Evolutionary conservation across 2,888 invertebrate species (phyloP), one percentile per base, ranked within the genome.

Genomic region (Bhutanitis thaidina): DNA sequence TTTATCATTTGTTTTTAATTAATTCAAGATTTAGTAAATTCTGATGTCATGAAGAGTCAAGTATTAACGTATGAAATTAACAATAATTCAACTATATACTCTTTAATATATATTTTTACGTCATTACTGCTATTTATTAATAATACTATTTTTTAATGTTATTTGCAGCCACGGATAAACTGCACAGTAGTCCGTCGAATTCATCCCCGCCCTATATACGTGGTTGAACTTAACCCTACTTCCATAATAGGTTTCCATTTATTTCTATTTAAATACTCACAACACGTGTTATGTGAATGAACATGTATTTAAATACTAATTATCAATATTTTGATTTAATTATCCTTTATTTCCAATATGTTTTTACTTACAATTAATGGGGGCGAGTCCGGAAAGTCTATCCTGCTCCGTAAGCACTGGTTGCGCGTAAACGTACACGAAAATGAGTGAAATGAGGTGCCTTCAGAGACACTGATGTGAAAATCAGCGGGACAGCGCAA

Each of bases 401-500:
- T 65, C 65, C 65, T 75, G 67, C 69, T 71, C 60, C 62, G 68
- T 20, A 69, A 69, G 79, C 79, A 81, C 81, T 71, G 76, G 71
- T 71, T 63, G 72, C 78, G 72, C 75, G 77, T 65, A 57, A 68
- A 69, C 71, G 74, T 65, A 60, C 69, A 65, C 69, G 71, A 65
- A 76, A 78, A 73, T 77, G 77, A 76, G 75, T 73, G 72, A 72
- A 67, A 74, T 66, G 62, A 67, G 77, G 69, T 77, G 78, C 72
- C 79, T 78, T 61, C 72, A 69, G 74, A 71, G 77, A 79, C 67
- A 86, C 86, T 87, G 80, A 79, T 66, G 74, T 73, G 65, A 61
- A 75, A 75, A 74, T 69, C 70, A 68, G 68, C 69, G 71, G 73
- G 72, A 76, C 79, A 64, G 86, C 86, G 87, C 85, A 81, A 77